Evolutionary conservation across 2,888 invertebrate species (phyloP).

Genomic region (Hedychridium roseum): DNA sequence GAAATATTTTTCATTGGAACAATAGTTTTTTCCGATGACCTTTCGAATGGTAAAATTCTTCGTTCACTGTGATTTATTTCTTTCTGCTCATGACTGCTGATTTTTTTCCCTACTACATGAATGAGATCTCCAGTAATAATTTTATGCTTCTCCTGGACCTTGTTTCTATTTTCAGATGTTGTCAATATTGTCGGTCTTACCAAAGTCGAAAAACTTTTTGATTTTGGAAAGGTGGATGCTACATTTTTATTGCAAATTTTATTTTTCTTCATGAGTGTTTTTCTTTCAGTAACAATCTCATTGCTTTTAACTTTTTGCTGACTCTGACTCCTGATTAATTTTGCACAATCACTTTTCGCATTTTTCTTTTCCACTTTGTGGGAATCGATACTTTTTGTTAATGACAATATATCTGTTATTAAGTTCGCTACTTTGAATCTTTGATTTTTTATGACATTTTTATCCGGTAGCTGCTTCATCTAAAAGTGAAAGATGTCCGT

Average conservation of each 20-base stretch:
- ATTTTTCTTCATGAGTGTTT: too few species aligned
- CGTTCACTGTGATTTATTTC: too few species aligned
- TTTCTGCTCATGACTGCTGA: too few species aligned
- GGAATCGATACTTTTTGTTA: not conserved
- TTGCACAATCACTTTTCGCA: not conserved
- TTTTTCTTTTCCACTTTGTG: conserved; percentile 18
- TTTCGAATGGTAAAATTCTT: too few species aligned
- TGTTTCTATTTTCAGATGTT: not conserved
- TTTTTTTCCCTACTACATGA: too few species aligned
- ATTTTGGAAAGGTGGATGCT: conserved; percentile 1
- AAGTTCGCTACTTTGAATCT: not conserved
- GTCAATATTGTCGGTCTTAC: conserved; percentile 3
- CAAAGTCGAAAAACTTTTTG: conserved; percentile 1
- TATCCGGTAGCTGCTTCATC: not conserved
- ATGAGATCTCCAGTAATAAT: too few species aligned
- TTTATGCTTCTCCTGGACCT: too few species aligned
- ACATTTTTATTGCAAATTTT: not conserved
- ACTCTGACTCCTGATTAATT: not conserved
- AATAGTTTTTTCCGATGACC: too few species aligned
- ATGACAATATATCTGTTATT: conserved; percentile 9
- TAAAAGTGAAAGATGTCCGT: not conserved
- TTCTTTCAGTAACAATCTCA: too few species aligned
- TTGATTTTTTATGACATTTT: not conserved
- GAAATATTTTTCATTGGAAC: too few species aligned
- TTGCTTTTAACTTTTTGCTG: conserved; percentile 10